Evolutionary conservation across 2,113 vertebrate species (phyloP).

Genomic region (Isichthys henryi): DNA sequence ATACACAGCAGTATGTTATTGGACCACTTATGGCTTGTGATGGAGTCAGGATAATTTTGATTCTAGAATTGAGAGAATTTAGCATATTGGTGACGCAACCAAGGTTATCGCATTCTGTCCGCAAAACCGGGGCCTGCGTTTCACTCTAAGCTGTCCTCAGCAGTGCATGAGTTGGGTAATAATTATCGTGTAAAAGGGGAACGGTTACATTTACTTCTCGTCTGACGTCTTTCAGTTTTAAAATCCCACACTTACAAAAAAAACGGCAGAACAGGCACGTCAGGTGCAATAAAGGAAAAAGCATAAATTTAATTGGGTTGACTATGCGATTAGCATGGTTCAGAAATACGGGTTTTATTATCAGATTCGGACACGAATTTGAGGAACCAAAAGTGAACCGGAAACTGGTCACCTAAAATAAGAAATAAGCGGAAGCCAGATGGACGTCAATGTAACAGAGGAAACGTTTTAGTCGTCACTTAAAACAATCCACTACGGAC

Average conservation of each 20-base stretch:
- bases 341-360: neutral
- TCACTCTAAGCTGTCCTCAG: neutral
- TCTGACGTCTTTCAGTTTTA: neutral
- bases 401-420: neutral
- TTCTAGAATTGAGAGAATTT: neutral
- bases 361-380: neutral
- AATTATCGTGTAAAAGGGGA: neutral
- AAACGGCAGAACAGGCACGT: neutral
- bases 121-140: neutral
- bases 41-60: neutral
- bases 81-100: neutral
- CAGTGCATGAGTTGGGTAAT: neutral
- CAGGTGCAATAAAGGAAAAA: neutral
- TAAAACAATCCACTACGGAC: neutral
- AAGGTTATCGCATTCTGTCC: neutral
- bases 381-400: slow-evolving; percentile 8
- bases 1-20: neutral
- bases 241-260: neutral
- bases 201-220: neutral
- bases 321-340: neutral
- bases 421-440: neutral
- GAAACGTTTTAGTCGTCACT: neutral
- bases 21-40: neutral
- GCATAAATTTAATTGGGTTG: neutral
- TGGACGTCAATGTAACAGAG: neutral